Evolutionary conservation across 2,888 invertebrate species (phyloP), one percentile per base, ranked within the genome.

Genomic region (Clusia tigrina): DNA sequence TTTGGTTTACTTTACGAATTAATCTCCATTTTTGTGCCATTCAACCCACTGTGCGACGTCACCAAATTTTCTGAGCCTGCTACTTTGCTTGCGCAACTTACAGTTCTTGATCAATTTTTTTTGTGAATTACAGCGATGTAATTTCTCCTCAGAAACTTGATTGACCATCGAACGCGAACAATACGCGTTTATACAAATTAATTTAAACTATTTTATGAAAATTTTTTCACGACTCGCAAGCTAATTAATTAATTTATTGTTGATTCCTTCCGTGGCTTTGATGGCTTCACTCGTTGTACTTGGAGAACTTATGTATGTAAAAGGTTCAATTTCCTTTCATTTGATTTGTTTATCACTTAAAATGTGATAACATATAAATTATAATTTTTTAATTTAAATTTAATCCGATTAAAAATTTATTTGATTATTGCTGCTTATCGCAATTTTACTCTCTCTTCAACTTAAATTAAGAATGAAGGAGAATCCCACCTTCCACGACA

Each of bases 241-340:
- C 46, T 48, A 59, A 12, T 20, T 52, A 23, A 22, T 58, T 52
- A 24, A 37, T 22, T 52, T 26, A 37, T 42, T 26, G 2, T 58
- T 57, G 12, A n/a, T 55, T 61, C 57, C n/a, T n/a, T n/a, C n/a
- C 37, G 25, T 54, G 26, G 38, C 53, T 25, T 20, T 20, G 12
- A 55, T 63, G 38, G 46, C 42, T 65, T 52, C 17, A 32, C 37
- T 61, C 46, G 58, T 6, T 63, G 54, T 54, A 37, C 52, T 58
- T 65, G 60, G 42, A 60, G 52, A 17, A 24, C 38, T 46, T 65
- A 25, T 70, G 67, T 71, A 74, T 65, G 62, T 72, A 72, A 74
- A 72, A 73, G 70, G 71, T 72, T 73, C 74, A 72, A 72, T 70
- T 62, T 75, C 72, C 72, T 74, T 76, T 69, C 61, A 60, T 76